Evolutionary conservation across 2,797 vertebrate genomes (phyloP).

Genomic region (Parauchenoglanis punctatus): DNA sequence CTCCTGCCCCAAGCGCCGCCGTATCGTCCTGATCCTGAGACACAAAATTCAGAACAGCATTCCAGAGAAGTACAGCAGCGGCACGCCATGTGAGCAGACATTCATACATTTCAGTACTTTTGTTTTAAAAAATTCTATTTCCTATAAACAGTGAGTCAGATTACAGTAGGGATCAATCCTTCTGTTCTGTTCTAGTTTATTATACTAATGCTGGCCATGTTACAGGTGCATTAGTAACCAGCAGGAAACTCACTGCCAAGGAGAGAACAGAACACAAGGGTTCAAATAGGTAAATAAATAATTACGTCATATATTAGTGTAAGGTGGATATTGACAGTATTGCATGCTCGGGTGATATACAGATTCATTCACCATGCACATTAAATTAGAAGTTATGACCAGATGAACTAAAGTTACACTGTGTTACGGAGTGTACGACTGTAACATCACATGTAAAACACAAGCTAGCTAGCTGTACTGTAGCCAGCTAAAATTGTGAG

Average conservation of each 20-base stretch:
- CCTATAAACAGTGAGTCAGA: constrained; percentile 12
- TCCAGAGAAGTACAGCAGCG: constrained; percentile 66
- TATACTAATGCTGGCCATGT: no score
- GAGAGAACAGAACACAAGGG: background rate
- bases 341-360: background rate
- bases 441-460: background rate
- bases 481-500: background rate
- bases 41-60: constrained; percentile 68
- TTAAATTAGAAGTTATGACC: background rate
- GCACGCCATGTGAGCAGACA: constrained; percentile 64
- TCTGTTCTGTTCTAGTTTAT: background rate
- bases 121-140: background rate
- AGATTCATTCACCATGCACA: background rate
- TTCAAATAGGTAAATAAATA: background rate
- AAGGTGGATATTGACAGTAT: background rate
- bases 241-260: background rate
- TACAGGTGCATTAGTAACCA: background rate
- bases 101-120: background rate
- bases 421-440: background rate
- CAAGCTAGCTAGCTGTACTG: background rate
- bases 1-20: constrained; percentile 72
- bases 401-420: background rate
- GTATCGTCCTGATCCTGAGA: constrained; percentile 73
- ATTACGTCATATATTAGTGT: background rate
- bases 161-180: background rate